A percentile compares a stretch with the other conserved stretches of the same genome.
Evolutionary conservation across 2,113 vertebrate species (phyloP).

Genomic region (Bostrychus sinensis): DNA sequence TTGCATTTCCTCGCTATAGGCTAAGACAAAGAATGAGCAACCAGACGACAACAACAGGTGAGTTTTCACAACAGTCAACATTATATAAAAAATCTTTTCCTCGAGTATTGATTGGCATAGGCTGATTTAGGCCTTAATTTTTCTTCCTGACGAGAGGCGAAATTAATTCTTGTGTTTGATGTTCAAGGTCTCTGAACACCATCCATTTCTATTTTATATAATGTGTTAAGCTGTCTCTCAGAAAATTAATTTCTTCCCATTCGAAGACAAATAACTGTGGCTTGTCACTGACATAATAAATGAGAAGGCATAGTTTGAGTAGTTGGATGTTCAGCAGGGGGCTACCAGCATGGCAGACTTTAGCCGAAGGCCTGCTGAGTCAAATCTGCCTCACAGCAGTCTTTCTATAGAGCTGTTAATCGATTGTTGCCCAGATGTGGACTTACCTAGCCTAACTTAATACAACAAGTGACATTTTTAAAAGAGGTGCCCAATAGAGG

Average conservation of each 20-base stretch:
- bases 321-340: slow-evolving; percentile 31
- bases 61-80: background rate
- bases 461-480: slow-evolving; percentile 41
- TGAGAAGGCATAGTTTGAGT: slow-evolving; percentile 39
- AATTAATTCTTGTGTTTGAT: slow-evolving; percentile 61
- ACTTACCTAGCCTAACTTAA: slow-evolving; percentile 22
- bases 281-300: slow-evolving; percentile 61
- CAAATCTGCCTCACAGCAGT: slow-evolving; percentile 56
- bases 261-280: slow-evolving; percentile 43
- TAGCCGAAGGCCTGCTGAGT: slow-evolving; percentile 51
- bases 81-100: background rate
- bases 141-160: slow-evolving; percentile 39
- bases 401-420: slow-evolving; percentile 40
- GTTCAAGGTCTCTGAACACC: slow-evolving; percentile 34
- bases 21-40: background rate
- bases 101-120: background rate
- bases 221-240: slow-evolving; percentile 41
- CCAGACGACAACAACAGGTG: background rate
- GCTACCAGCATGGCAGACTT: slow-evolving; percentile 26
- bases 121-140: background rate
- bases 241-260: slow-evolving; percentile 57
- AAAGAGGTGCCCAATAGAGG: slow-evolving; percentile 27
- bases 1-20: background rate
- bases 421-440: slow-evolving; percentile 44
- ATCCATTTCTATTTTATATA: slow-evolving; percentile 42